These are phyloP conservation scores for Aphelenchoides avenae DNA, from an alignment of 1,140 invertebrate species.

Conservation along the genomic window DNA sequence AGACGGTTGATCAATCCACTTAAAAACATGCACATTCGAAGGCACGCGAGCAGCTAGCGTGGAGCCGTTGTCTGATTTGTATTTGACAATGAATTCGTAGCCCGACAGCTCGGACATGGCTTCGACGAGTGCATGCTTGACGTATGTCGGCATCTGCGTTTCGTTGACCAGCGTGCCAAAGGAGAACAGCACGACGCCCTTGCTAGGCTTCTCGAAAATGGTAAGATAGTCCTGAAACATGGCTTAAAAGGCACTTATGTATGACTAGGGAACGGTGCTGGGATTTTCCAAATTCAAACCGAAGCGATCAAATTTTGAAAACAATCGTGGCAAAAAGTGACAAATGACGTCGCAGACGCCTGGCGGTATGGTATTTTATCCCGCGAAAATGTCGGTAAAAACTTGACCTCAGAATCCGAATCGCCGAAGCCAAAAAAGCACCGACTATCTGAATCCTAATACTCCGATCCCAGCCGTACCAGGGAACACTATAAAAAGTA, in stretches of 20 bases:
- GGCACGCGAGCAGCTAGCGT: slow-evolving; percentile 1
- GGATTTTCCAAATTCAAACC: neutral
- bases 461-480: too few species aligned
- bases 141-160: slow-evolving; percentile 7
- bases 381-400: too few species aligned
- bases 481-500: too few species aligned
- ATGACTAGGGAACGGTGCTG: slow-evolving; percentile 1
- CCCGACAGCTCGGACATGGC: slow-evolving; percentile 18
- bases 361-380: too few species aligned
- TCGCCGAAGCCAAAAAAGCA: too few species aligned
- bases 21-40: slow-evolving; percentile 10
- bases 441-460: too few species aligned
- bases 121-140: slow-evolving; percentile 11
- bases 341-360: too few species aligned
- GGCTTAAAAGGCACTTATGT: neutral
- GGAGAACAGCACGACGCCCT: slow-evolving; percentile 25
- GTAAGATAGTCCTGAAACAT: neutral
- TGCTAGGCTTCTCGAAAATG: slow-evolving; percentile 8
- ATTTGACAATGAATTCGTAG: slow-evolving; percentile 29
- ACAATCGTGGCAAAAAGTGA: too few species aligned
- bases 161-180: slow-evolving; percentile 31
- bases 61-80: slow-evolving; percentile 10
- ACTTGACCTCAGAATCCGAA: too few species aligned
- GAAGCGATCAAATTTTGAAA: too few species aligned
- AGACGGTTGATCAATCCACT: slow-evolving; percentile 6